Base-by-base conservation (phyloP, 2,888 invertebrate genomes). In the Ornithoptera alexandrae region DNA sequence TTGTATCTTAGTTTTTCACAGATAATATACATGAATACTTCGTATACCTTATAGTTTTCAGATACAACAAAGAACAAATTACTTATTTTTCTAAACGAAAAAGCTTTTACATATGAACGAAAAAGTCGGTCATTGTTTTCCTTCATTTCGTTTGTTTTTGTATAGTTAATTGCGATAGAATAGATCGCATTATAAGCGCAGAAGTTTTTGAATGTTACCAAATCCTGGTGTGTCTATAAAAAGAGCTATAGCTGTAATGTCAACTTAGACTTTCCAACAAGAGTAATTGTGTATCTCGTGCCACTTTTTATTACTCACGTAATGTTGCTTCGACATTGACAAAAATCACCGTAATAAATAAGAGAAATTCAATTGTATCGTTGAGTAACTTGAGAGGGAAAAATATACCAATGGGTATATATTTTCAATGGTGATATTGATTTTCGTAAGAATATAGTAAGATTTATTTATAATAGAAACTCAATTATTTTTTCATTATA, bases 251-350 rank as follows among this genome's bases (percentile, higher is more conserved):
- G 36, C 50, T 86, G 84, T 84, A 76, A 76, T 70, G 74, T 80
- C 82, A 84, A 84, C 81, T 81, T 79, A 76, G 80, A 75, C 76
- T 78, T 82, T 85, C 83, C 76, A 71, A 81, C 77, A 78, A 80
- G 78, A 75, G 75, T 69, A 57, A 72, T 75, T 62, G 68, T 50
- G 70, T 58, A 57, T 69, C 71, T 69, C 73, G 68, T 73, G 71
- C 72, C 63, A 73, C 63, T 65, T 71, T 75, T 67, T 70, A 70
- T 65, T 68, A 70, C 70, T 76, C 77, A 79, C 78, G 79, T 79
- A 75, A 75, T 73, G 65, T 72, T 65, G 66, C 46, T 65, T 72
- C 78, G 79, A 74, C 77, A 78, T 79, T 82, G 80, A 79, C 72
- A 75, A 76, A 75, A 76, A 72, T 53, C 3, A 20, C 56, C 57